Base-by-base conservation (phyloP, 2,113 vertebrate genomes). In the Anguilla japonica region DNA sequence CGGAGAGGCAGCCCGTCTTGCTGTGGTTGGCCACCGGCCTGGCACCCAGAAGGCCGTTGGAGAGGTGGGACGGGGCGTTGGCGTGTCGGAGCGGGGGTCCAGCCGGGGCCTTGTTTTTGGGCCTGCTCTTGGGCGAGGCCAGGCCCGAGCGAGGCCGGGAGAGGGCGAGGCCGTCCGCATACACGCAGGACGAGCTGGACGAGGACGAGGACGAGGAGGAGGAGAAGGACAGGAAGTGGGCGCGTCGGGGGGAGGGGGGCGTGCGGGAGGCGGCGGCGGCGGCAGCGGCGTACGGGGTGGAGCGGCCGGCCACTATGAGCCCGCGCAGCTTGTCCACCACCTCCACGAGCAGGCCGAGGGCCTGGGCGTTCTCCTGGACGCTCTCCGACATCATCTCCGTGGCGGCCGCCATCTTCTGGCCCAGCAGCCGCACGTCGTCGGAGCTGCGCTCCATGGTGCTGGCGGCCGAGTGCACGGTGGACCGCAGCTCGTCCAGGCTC, bases 301-400 rank as follows among this genome's bases (percentile, higher is more conserved):
- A 14, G 60, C 71, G 84, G 82, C 82, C 57, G 83, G 85, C 1
- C 2, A 82, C 8, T 0, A 95, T 85, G 39, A 93, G 84, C 0
- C 8, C 82, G 84, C 95, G 93, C 26, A 95, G 91, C 56, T 87
- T 91, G 20, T 94, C 92, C 71, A 95, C 91, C 56, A 93, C 92
- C 88, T 92, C 89, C 0, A 90, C 87, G 86, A 95, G 91, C 43
- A 94, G 89, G 4, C 87, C 75, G 71, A 95, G 53, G 13, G 94
- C 93, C 56, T 90, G 91, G 3, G 94, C 92, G 86, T 94, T 95
- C 87, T 94, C 93, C 86, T 92, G 93, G 22, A 94, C 92, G 0
- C 91, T 93, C 84, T 93, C 92, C 0, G 92, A 93, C 89, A 95
- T 91, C 88, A 90, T 91, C 41, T 94, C 93, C 0, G 91, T 93